Conservation (phyloP, 2,888 invertebrate genomes). For the Rhamnusium bicolor region DNA sequence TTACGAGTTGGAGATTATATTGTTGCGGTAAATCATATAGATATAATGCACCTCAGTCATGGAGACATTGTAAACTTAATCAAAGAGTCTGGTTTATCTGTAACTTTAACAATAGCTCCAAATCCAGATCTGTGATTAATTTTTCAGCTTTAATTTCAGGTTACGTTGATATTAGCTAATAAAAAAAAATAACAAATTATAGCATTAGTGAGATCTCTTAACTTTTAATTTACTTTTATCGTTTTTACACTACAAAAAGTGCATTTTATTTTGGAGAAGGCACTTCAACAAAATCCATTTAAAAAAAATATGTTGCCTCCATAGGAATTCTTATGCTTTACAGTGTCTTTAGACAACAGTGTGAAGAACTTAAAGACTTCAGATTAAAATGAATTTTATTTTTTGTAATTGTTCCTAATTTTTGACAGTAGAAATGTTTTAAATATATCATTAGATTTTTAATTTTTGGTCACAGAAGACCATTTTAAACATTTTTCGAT, state of each 20-base stretch:
- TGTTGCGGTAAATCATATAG: constrained; percentile 93
- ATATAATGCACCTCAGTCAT: constrained; percentile 93
- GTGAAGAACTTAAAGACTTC: too few species aligned
- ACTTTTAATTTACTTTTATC: background rate
- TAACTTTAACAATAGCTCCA: constrained; percentile 86
- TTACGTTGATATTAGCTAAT: background rate
- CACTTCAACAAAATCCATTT: too few species aligned
- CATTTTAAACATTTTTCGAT: too few species aligned
- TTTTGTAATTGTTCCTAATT: too few species aligned
- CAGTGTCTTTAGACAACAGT: too few species aligned
- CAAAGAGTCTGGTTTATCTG: constrained; percentile 94
- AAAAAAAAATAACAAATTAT: background rate
- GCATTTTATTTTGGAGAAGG: too few species aligned
- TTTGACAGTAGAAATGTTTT: too few species aligned
- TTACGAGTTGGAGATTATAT: constrained; percentile 96
- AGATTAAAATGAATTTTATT: too few species aligned
- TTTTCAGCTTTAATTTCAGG: constrained; percentile 27
- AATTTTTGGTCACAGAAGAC: too few species aligned
- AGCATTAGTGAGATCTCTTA: constrained; percentile 11
- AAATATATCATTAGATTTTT: too few species aligned
- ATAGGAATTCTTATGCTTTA: too few species aligned
- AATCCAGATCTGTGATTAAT: constrained; percentile 73
- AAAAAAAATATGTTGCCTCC: too few species aligned
- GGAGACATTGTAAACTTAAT: constrained; percentile 98
- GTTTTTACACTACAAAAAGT: background rate